phyloP scores from a whole-genome alignment of 2,888 invertebrate species.

The Trissonchulus sp. region DNA sequence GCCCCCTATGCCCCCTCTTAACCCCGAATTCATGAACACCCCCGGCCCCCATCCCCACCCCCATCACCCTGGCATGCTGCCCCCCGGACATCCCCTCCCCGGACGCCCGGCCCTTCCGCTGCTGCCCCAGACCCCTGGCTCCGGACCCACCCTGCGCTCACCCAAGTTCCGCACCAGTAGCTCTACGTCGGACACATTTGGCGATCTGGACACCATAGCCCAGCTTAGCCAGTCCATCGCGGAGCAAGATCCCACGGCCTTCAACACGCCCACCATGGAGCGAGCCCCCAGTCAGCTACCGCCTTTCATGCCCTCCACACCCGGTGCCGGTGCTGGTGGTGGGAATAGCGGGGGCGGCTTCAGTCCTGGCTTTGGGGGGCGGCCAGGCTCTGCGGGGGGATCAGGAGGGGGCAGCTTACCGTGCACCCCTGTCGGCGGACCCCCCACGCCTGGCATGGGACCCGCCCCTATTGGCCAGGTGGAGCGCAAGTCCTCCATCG shows the following conservation, averaged over 20 bases:
- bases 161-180: neutral
- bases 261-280: neutral
- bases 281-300: neutral
- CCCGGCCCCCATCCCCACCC: neutral
- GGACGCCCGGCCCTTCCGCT: neutral
- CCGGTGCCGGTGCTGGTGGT: neutral
- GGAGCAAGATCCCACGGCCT: neutral
- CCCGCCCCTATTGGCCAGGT: neutral
- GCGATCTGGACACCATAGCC: slow-evolving; percentile 15
- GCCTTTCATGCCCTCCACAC: neutral
- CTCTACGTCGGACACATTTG: slow-evolving; percentile 15
- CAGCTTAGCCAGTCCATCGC: slow-evolving; percentile 13
- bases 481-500: slow-evolving; percentile 23
- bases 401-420: too few relatives aligned
- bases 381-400: too few relatives aligned
- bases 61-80: too few relatives aligned
- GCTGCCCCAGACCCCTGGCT: neutral
- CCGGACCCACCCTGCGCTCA: neutral
- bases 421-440: neutral
- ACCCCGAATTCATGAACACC: too few relatives aligned
- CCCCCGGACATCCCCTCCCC: neutral
- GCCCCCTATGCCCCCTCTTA: too few relatives aligned
- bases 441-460: neutral
- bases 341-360: neutral
- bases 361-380: neutral